Base-by-base conservation (phyloP, 2,888 invertebrate genomes). In the Drosophila picticornis region DNA sequence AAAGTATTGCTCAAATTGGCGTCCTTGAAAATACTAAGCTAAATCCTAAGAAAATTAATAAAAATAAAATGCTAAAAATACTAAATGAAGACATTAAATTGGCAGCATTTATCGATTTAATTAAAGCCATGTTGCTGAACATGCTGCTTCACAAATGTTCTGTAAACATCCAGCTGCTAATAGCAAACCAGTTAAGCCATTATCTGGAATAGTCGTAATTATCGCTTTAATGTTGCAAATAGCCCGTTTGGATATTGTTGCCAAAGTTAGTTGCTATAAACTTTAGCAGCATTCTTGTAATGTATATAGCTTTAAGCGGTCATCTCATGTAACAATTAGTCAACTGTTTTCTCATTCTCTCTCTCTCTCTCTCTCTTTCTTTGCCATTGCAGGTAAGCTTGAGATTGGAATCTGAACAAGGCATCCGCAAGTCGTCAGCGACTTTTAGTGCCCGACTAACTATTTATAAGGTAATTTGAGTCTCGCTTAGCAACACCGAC, bases 381-480 rank as follows among this genome's bases (percentile, higher is more conserved):
- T 27, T 78, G 51, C 69, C 55, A 25, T 74, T 86, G 22, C 83
- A 86, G 86, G 83, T 81, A 88, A 83, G 70, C 52, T 31, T 48
- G 43, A 25, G 13, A 7, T 43, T 59, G 46, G 32, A 67, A 77
- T 55, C 53, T 57, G 57, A 64, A 40, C 67, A 59, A 6, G 48
- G 60, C 78, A 67, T 76, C 72, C 68, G 74, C 75, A 78, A 71
- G 69, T 79, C 69, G 76, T 84, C 84, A 81, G 72, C 84, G 77
- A 82, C 77, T 81, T 88, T 78, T 69, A 76, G 66, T 69, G 64
- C 70, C 63, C 66, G 57, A 74, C 71, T 71, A 86, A 88, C 87
- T 86, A 88, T 84, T 88, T 83, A 86, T 77, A 89, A 87, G 90
- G 90, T 89, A 85, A 87, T 89, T 89, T 64, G 88, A 85, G 73